These are phyloP conservation scores for Calameuta idolon DNA, from an alignment of 2,888 invertebrate genomes.

Conservation along the genomic window DNA sequence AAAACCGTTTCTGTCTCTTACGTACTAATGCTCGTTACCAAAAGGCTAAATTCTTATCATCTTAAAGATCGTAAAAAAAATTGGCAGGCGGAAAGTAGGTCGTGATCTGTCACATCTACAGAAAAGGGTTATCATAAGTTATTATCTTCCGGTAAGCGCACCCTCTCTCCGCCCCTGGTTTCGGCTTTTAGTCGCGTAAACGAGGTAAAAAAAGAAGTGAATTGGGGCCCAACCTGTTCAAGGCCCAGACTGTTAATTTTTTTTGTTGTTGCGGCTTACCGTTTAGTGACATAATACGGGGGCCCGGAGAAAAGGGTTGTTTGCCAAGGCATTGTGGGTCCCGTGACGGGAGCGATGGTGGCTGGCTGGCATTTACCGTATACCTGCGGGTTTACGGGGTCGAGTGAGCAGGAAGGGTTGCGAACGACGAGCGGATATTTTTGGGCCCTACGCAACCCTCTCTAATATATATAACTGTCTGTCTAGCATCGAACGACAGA, in stretches of 20 bases:
- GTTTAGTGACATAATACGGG: constrained; percentile 54
- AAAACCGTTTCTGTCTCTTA: too few species aligned
- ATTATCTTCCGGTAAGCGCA: too few species aligned
- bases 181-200: too few species aligned
- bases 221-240: constrained; percentile 34
- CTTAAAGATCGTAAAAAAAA: too few species aligned
- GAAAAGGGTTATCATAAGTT: too few species aligned
- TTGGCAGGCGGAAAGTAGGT: too few species aligned
- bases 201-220: constrained; percentile 24
- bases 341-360: constrained; percentile 27
- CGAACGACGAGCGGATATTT: constrained; percentile 28
- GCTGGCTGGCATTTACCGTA: constrained; percentile 9
- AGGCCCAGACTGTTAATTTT: background rate
- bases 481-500: constrained; percentile 39
- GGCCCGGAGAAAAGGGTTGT: constrained; percentile 48
- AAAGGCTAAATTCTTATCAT: too few species aligned
- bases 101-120: too few species aligned
- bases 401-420: constrained; percentile 19
- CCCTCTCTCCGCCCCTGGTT: too few species aligned
- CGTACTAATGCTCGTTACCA: too few species aligned
- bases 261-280: constrained; percentile 33
- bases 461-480: constrained; percentile 22
- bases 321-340: constrained; percentile 38
- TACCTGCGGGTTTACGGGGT: constrained; percentile 12
- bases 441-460: constrained; percentile 33